Conservation (phyloP, 23 tunicate species). For the Ciona savignyi region DNA sequence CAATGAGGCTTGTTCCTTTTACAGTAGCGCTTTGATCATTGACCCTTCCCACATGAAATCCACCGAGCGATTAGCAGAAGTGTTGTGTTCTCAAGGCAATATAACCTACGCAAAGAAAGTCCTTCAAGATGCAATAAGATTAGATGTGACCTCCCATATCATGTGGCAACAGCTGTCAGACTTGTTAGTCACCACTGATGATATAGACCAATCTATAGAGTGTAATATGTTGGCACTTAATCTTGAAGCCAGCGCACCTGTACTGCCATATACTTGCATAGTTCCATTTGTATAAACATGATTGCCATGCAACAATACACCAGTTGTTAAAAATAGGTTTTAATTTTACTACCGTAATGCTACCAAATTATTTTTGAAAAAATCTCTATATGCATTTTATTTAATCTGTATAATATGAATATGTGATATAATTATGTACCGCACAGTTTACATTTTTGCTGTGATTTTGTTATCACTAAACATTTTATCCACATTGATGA, state of each 20-base stretch:
- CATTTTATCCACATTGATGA: no score
- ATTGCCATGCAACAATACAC: no score
- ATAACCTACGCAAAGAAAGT: constrained; percentile 12
- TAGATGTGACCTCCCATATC: constrained; percentile 5
- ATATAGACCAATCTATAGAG: background rate
- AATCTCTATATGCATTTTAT: no score
- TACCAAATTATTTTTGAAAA: no score
- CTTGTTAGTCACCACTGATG: background rate
- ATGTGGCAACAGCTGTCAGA: constrained; percentile 13
- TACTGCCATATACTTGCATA: constrained; percentile 17
- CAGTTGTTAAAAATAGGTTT: no score
- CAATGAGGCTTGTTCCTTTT: constrained; percentile 8
- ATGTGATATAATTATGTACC: no score
- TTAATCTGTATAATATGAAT: no score
- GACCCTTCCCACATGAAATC: constrained; percentile 20
- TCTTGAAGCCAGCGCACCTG: constrained; percentile 10
- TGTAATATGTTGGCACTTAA: constrained; percentile 12
- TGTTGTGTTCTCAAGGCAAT: constrained; percentile 7
- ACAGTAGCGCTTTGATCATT: background rate
- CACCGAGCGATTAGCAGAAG: no score
- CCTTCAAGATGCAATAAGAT: constrained; percentile 11
- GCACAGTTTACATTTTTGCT: no score
- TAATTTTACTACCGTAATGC: no score
- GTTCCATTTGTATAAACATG: no score
- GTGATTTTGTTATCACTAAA: no score